Evolutionary conservation across 2,797 vertebrate genomes (phyloP).

Genomic region (Acrossocheilus wenchowensis): DNA sequence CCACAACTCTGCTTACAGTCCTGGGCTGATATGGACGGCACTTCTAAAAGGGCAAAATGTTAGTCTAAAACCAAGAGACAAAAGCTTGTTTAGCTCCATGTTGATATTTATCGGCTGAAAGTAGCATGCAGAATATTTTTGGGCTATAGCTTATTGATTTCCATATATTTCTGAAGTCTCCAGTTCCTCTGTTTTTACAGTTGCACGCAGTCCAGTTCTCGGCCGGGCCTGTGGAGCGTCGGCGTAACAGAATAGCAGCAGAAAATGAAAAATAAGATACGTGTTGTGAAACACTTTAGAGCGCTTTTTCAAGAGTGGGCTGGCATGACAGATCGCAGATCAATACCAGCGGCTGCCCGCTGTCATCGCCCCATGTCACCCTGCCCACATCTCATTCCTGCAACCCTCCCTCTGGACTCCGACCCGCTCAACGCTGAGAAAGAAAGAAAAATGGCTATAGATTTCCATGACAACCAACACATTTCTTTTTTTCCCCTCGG

Average conservation of each 20-base stretch:
- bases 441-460: slow-evolving; percentile 40
- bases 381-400: slow-evolving; percentile 36
- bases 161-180: background rate
- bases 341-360: slow-evolving; percentile 41
- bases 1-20: background rate
- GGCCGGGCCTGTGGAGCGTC: background rate
- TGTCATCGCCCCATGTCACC: slow-evolving; percentile 34
- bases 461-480: slow-evolving; percentile 59
- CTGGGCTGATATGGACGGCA: background rate
- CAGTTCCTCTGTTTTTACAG: background rate
- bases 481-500: slow-evolving; percentile 36
- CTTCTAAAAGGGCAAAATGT: slow-evolving; percentile 46
- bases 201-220: background rate
- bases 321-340: slow-evolving; percentile 34
- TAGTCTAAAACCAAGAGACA: slow-evolving; percentile 2
- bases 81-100: slow-evolving; percentile 4
- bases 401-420: slow-evolving; percentile 8
- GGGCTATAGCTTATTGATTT: slow-evolving; percentile 10
- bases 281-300: slow-evolving; percentile 24
- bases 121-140: background rate
- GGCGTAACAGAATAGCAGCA: background rate
- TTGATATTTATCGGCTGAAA: slow-evolving; percentile 11
- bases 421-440: slow-evolving; percentile 14
- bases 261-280: slow-evolving; percentile 27
- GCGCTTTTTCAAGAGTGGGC: slow-evolving; percentile 34